Percentiles rank a stretch among this genome's conserved stretches.
phyloP scores from a whole-genome alignment of 2,113 vertebrate species.

The Cololabis saira region DNA sequence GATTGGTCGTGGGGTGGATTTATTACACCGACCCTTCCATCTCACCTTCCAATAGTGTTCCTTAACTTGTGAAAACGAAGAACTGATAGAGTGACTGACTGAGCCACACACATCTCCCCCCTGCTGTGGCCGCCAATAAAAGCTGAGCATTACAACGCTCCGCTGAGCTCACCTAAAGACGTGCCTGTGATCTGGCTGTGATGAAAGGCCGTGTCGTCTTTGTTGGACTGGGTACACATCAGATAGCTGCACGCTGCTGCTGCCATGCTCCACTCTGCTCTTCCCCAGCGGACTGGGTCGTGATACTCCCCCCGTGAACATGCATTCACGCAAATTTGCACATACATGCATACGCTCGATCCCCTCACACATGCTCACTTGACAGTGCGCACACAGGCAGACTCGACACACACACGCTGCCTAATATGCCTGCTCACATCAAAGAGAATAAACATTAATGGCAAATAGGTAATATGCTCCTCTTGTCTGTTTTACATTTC shows the following conservation, averaged over 20 bases:
- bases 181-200: conserved; percentile 73
- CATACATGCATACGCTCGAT: conserved; percentile 54
- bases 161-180: conserved; percentile 60
- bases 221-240: conserved; percentile 59
- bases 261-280: conserved; percentile 45
- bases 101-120: conserved; percentile 64
- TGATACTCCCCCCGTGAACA: conserved; percentile 32
- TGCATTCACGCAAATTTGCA: conserved; percentile 53
- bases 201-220: conserved; percentile 62
- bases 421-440: conserved; percentile 74
- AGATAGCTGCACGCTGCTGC: conserved; percentile 58
- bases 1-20: conserved; percentile 49
- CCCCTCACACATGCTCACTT: conserved; percentile 36
- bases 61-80: conserved; percentile 40
- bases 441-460: conserved; percentile 82
- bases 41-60: conserved; percentile 17
- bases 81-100: conserved; percentile 70
- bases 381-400: conserved; percentile 20
- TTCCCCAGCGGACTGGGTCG: conserved; percentile 49
- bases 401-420: conserved; percentile 9
- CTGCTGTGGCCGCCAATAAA: conserved; percentile 49
- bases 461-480: conserved; percentile 81
- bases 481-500: conserved; percentile 82
- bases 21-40: conserved; percentile 26
- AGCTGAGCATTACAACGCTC: conserved; percentile 13